Base-by-base conservation (phyloP, 2,113 vertebrate genomes). In the Poeciliopsis turrubarensis region DNA sequence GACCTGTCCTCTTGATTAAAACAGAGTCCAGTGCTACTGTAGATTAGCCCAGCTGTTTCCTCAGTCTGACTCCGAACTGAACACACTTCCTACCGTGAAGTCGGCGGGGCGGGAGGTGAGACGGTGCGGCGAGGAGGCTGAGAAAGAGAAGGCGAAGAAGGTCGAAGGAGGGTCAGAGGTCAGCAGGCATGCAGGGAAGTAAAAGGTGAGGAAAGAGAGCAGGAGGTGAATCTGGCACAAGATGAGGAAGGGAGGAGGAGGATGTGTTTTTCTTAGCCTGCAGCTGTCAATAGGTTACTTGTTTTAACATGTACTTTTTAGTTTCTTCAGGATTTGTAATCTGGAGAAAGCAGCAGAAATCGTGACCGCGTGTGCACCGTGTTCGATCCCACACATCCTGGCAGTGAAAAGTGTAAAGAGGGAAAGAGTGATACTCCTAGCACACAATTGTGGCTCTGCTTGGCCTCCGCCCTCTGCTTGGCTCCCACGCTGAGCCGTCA, bases 11-110 rank as follows among this genome's bases (percentile, higher is more conserved):
- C 78, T 81, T 88, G 92, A 93, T 93, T 90, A 92, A 91, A 89
- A 90, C 71, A 41, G 67, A 75, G 74, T 78, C 74, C 70, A 26
- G 68, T 34, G 81, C 91, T 87, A 87, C 88, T 81, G 89, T 87
- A 91, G 91, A 93, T 94, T 93, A 90, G 86, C 77, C 86, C 93
- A 93, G 91, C 90, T 93, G 92, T 88, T 93, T 93, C 91, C 91
- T 85, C 81, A 81, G 87, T 88, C 86, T 85, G 84, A 89, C 87
- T 87, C 77, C 76, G 83, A 87, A 89, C 70, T 47, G 74, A 77
- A 82, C 81, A 73, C 72, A 81, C 85, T 92, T 93, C 89, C 88
- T 87, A 89, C 65, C 54, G 9, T 65, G 34, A 65, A 64, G 47
- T 10, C 5, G 65, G 61, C 27, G 26, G 29, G 65, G 73, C 29